A percentile compares a stretch with the other conserved stretches of the same genome.
These are phyloP conservation scores for Bujurquina vittata DNA, from an alignment of 2,113 vertebrate species.

Conservation along the genomic window DNA sequence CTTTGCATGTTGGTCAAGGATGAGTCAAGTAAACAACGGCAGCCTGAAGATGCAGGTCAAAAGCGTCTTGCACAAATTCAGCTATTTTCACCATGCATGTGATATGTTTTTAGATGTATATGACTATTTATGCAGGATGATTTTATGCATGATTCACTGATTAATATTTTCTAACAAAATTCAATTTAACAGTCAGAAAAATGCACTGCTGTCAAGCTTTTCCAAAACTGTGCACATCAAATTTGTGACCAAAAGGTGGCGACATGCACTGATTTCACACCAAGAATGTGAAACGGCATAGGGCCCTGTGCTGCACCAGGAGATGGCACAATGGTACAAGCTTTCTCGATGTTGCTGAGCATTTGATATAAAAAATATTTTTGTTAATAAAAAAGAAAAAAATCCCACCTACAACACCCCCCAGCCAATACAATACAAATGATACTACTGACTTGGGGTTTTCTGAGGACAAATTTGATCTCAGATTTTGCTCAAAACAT, in stretches of 20 bases:
- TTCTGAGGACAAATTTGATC: background rate
- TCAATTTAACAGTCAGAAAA: background rate
- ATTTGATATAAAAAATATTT: background rate
- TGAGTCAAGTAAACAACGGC: background rate
- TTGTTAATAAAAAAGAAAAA: background rate
- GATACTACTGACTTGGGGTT: background rate
- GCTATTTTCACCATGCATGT: too few species aligned
- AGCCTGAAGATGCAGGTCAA: background rate
- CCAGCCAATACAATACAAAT: background rate
- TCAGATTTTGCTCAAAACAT: background rate
- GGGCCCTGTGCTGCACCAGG: background rate
- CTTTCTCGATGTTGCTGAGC: background rate
- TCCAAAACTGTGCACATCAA: constrained; percentile 14
- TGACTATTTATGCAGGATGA: too few species aligned
- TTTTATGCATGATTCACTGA: background rate
- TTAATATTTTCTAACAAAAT: background rate
- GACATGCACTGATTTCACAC: constrained; percentile 28
- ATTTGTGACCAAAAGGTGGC: constrained; percentile 44
- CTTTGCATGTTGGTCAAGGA: constrained; percentile 10
- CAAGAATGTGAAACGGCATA: too few species aligned
- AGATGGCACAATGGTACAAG: constrained; percentile 32
- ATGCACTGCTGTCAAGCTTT: background rate
- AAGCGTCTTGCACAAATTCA: too few species aligned
- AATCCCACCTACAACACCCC: background rate
- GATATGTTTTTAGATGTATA: too few species aligned